phyloP scores from a whole-genome alignment of 2,888 invertebrate genomes.

The Volucella inflata region DNA sequence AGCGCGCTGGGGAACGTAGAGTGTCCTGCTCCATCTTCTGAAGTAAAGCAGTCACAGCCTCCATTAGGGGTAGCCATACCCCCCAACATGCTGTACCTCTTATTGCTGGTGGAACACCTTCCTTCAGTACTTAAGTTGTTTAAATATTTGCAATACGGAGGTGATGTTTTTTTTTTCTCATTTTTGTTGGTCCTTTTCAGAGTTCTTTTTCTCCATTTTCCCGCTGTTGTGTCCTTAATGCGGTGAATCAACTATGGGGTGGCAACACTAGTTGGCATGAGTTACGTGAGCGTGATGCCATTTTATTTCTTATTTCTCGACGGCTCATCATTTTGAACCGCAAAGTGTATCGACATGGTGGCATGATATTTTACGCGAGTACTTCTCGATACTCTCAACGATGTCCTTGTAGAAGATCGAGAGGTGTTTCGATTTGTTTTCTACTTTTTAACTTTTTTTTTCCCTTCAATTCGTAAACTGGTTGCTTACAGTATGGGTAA shows the following conservation, averaged over 20 bases:
- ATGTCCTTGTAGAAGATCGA: slow-evolving; percentile 22
- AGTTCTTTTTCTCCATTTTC: neutral
- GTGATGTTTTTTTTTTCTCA: neutral
- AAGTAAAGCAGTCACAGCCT: slow-evolving; percentile 13
- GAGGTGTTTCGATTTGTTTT: neutral
- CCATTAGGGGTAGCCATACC: neutral
- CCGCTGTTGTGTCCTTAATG: slow-evolving; percentile 28
- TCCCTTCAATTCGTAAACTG: slow-evolving; percentile 6
- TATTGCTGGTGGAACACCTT: slow-evolving; percentile 40
- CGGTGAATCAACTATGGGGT: slow-evolving; percentile 15
- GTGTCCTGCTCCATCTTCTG: slow-evolving; percentile 1
- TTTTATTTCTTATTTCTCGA: slow-evolving; percentile 51
- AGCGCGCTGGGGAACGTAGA: neutral
- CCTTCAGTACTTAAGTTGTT: slow-evolving; percentile 56
- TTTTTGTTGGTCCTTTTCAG: neutral
- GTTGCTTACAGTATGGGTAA: neutral
- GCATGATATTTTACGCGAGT: slow-evolving; percentile 1
- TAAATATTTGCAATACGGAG: slow-evolving; percentile 55
- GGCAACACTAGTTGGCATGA: neutral
- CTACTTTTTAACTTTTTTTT: neutral
- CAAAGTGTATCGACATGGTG: slow-evolving; percentile 27
- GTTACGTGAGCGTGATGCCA: slow-evolving; percentile 44
- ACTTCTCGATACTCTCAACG: neutral
- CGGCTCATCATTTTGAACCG: slow-evolving; percentile 32
- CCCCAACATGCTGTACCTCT: neutral